phyloP scores from a whole-genome alignment of 2,888 invertebrate genomes.

The Coelinius sp. region DNA sequence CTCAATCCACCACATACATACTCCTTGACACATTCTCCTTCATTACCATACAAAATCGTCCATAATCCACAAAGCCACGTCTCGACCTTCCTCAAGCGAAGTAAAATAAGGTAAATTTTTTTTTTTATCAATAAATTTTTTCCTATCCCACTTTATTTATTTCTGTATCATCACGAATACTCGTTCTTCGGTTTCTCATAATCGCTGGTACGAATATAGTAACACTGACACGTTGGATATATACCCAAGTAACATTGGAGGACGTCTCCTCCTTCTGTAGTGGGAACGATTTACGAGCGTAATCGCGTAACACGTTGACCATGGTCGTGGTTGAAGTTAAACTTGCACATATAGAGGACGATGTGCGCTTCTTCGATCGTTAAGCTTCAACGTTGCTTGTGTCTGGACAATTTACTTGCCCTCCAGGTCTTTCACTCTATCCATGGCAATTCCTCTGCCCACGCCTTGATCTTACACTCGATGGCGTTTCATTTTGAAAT shows the following conservation, averaged over 20 bases:
- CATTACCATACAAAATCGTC: slow-evolving; percentile 42
- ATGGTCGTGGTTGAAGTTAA: slow-evolving; percentile 42
- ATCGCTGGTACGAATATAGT: slow-evolving; percentile 49
- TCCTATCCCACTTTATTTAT: slow-evolving; percentile 10
- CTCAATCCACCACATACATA: not conserved
- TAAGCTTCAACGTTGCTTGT: slow-evolving; percentile 31
- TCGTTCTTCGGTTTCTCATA: slow-evolving; percentile 46
- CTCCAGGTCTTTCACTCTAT: slow-evolving; percentile 32
- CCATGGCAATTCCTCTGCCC: slow-evolving; percentile 25
- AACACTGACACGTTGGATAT: slow-evolving; percentile 48
- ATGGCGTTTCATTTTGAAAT: slow-evolving; percentile 28
- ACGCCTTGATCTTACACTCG: slow-evolving; percentile 15
- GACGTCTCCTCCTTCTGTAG: slow-evolving; percentile 43
- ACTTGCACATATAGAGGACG: slow-evolving; percentile 5
- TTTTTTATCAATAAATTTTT: slow-evolving; percentile 25
- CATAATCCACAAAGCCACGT: slow-evolving; percentile 35
- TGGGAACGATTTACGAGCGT: slow-evolving; percentile 52
- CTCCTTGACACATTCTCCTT: slow-evolving; percentile 19
- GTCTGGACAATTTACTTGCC: slow-evolving; percentile 28
- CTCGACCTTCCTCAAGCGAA: slow-evolving; percentile 22
- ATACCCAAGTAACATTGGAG: slow-evolving; percentile 15
- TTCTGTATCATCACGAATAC: slow-evolving; percentile 21
- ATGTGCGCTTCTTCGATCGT: slow-evolving; percentile 33
- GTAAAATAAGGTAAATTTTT: slow-evolving; percentile 5
- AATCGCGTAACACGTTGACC: slow-evolving; percentile 50